Base-by-base conservation (phyloP, 2,797 vertebrate genomes). In the Kryptopterus vitreolus region DNA sequence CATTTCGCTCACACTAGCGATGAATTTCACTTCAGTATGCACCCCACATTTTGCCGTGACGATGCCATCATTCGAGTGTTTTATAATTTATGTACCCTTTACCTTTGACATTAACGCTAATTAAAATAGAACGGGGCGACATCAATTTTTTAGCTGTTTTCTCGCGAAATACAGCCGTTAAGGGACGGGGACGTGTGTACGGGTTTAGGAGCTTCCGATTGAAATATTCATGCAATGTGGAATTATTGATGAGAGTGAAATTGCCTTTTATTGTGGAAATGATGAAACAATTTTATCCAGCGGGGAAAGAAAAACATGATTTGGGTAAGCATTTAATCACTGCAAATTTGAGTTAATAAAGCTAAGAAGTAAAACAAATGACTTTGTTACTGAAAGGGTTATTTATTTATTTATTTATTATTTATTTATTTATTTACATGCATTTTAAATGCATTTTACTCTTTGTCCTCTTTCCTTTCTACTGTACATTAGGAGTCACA, bases 191-290 rank as follows among this genome's bases (percentile, higher is more conserved):
- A n/a, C 4, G 8, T 29, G 8, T 31, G 48, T 2, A 52, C 20
- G 4, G 22, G 55, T 73, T 10, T 55, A 12, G 48, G 8, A 31
- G 50, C 29, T 57, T 57, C 5, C 13, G 24, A 38, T 57, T 57
- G 11, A 73, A 73, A 73, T 73, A 73, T 73, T 58, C n/a, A 74
- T 58, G 58, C 7, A 58, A 24, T 58, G 13, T 43, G 53, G 22
- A 73, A 73, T 43, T 43, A 74, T 58, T 73, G 15, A 58, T 58
- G 35, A 58, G 22, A n/a, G 13, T 58, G 26, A 38, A 73, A 73
- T 35, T 57, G 33, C 53, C 18, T n/a, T 72, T 72, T 57, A 29
- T 72, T 73, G 20, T 73, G 29, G 31, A 73, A 43, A 7, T 2
- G 22, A 38, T 38, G 1, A 4, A n/a, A 24, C 18, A 43, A 11